Base-by-base conservation (phyloP, 2,113 vertebrate genomes). In the Cranoglanis bouderius region DNA sequence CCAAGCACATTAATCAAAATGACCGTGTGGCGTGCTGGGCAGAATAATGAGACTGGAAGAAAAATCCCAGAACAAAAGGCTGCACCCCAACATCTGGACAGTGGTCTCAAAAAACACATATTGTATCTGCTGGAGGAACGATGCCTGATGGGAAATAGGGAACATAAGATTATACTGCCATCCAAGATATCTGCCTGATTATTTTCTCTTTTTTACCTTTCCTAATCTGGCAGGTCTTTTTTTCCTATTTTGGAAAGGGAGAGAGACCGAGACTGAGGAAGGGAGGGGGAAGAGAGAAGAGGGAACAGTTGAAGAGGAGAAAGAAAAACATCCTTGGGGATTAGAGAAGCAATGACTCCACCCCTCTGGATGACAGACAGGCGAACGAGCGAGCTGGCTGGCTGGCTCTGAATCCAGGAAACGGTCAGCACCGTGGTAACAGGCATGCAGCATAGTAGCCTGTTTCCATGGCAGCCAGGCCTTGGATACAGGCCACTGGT, bases 401-500 rank as follows among this genome's bases (percentile, higher is more conserved):
- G 91, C 92, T 93, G 94, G 86, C 91, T 93, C 86, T 8, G 89
- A 88, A 91, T 4, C 91, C 88, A 89, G 92, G 89, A 90, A 89
- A 92, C 67, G 43, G 92, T 90, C 93, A 94, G 95, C 92, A 91
- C 92, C 91, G 93, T 95, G 94, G 95, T 95, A 96, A 95, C 95
- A 95, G 93, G 94, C 93, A 90, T 89, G 61, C 87, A 88, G 91
- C 89, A 26, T 92, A 93, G 93, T 94, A 93, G 92, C 55, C 90
- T 94, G 95, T 95, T 96, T 93, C 95, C 94, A 94, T 94, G 89
- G 94, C 93, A 95, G 94, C 95, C 93, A 90, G 90, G 83, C 95
- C 95, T 92, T 93, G 93, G 95, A 95, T 95, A 95, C 95, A 95
- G 95, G 93, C 57, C 92, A 92, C 94, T 95, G 96, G 95, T 96